Conservation (phyloP, 2,888 invertebrate species). For the Dryomyza anilis region DNA sequence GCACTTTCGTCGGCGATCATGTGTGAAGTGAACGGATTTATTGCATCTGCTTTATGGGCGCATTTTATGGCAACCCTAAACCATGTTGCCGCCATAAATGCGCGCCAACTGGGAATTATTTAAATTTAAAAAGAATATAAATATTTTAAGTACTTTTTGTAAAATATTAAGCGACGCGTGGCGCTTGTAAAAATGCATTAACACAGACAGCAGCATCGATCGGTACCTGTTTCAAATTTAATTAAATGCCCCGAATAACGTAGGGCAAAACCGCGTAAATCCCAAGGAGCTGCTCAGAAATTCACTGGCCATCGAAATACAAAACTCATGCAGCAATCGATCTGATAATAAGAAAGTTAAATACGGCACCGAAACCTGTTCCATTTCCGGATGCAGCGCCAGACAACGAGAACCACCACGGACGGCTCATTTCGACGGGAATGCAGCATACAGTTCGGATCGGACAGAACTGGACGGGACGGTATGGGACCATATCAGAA, state of each 20-base stretch:
- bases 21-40: too few relatives aligned
- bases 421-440: background rate
- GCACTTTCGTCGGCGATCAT: too few relatives aligned
- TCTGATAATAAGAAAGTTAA: slow-evolving; percentile 8
- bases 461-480: background rate
- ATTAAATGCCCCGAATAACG: background rate
- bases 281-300: background rate
- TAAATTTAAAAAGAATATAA: too few relatives aligned
- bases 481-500: background rate
- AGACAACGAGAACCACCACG: background rate
- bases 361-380: slow-evolving; percentile 6
- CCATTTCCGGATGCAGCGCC: slow-evolving; percentile 20
- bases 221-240: background rate
- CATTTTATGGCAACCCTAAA: too few relatives aligned
- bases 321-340: background rate
- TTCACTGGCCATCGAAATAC: too few relatives aligned
- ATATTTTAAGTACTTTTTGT: too few relatives aligned
- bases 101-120: too few relatives aligned
- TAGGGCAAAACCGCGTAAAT: background rate
- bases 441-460: too few relatives aligned
- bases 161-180: too few relatives aligned
- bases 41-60: too few relatives aligned
- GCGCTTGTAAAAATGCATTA: background rate
- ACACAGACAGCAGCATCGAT: background rate
- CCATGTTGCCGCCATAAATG: too few relatives aligned